phyloP scores from a whole-genome alignment of 2,797 vertebrate species.

The Gymnodraco acuticeps region DNA sequence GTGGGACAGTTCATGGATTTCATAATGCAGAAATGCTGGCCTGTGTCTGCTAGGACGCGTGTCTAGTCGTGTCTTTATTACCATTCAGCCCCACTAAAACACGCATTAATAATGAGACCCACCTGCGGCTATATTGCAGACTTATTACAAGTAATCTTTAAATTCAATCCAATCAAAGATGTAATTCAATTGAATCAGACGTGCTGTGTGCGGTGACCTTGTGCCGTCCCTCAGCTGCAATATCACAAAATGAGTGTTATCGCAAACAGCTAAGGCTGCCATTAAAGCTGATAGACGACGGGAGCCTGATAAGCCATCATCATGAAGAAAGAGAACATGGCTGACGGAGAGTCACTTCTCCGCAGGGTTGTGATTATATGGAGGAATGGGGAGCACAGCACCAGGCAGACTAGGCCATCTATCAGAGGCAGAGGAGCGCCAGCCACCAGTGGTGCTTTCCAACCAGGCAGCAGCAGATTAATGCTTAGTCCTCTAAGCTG shows the following conservation, averaged over 20 bases:
- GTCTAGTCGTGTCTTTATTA: constrained; percentile 44
- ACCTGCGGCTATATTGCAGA: constrained; percentile 29
- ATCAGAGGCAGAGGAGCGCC: constrained; percentile 59
- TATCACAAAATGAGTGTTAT: constrained; percentile 65
- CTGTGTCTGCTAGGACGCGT: not conserved
- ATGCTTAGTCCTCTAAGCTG: constrained; percentile 31
- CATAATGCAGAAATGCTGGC: constrained; percentile 5
- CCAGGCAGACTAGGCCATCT: constrained; percentile 57
- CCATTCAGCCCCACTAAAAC: constrained; percentile 15
- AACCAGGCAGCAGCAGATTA: constrained; percentile 55
- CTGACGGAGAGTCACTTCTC: constrained; percentile 74
- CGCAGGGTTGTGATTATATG: constrained; percentile 70
- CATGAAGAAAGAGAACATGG: constrained; percentile 53
- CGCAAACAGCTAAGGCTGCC: constrained; percentile 59
- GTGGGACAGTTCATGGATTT: constrained; percentile 11
- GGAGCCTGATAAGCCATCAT: constrained; percentile 64
- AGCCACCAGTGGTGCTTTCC: constrained; percentile 49
- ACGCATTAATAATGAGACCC: constrained; percentile 34
- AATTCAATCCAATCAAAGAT: constrained; percentile 52
- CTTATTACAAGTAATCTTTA: constrained; percentile 40
- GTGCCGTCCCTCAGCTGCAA: constrained; percentile 55
- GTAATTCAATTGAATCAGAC: constrained; percentile 52
- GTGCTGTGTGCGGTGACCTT: constrained; percentile 47
- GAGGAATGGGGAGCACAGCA: constrained; percentile 69
- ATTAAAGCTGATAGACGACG: constrained; percentile 66